Evolutionary conservation across 2,888 invertebrate genomes (phyloP), one percentile per base, ranked within the genome.

Genomic region (Aproaerema taeniolella): DNA sequence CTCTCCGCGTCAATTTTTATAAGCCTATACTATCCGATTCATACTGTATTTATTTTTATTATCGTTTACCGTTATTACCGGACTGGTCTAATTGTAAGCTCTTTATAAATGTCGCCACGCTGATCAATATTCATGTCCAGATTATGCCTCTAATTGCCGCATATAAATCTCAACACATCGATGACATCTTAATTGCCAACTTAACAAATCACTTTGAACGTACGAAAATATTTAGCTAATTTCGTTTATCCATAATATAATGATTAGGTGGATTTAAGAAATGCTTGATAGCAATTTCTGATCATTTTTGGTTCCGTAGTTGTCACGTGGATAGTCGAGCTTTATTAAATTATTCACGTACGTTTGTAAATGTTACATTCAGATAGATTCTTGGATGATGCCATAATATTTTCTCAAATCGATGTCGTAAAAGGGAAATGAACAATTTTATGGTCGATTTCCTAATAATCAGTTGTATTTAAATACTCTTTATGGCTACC

Each of bases 111-210:
- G 71, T 78, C 73, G 58, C 58, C 56, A 47, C 46, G 45, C 61
- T 64, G 66, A 74, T 82, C 72, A 80, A 79, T 81, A 81, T 81
- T 81, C 76, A 79, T 75, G 76, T 72, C 55, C 55, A 70, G 68
- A 80, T 77, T 78, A 74, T 72, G 55, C 58, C 61, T 71, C 72
- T 83, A 79, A 83, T 82, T 80, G 77, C 78, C 68, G 63, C 69
- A 64, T 72, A 80, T 81, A 79, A 81, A 83, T 82, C 70, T 73
- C 60, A 69, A 70, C 64, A 61, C 68, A 55, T 58, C 69, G 77
- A 74, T 77, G 82, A 82, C 82, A 76, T 81, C 80, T 85, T 82
- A 82, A 83, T 83, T 81, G 77, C 70, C 48, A 55, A 54, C 50
- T 55, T 70, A 67, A 79, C 75, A 75, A 80, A 82, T 82, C 70